A percentile compares a stretch with the other conserved stretches of the same genome.
phyloP scores from a whole-genome alignment of 2,888 invertebrate genomes.

The Scaptodrosophila latifasciaeformis region DNA sequence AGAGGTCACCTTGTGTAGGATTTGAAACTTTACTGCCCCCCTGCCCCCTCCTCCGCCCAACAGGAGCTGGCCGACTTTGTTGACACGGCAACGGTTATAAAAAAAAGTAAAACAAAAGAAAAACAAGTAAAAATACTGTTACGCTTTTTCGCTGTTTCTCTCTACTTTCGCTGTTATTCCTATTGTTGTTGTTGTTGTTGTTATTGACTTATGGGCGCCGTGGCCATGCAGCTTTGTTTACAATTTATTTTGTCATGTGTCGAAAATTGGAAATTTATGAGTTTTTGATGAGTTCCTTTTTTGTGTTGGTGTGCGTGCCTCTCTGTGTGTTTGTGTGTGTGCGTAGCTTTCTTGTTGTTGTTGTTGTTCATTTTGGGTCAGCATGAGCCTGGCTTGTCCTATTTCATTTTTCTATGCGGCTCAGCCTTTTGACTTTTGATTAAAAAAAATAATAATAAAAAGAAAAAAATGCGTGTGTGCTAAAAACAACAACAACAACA shows the following conservation, averaged over 20 bases:
- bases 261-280: slow-evolving; percentile 71
- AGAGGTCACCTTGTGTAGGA: no score
- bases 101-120: neutral
- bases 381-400: slow-evolving; percentile 9
- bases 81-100: neutral
- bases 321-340: no score
- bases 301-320: slow-evolving; percentile 9
- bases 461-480: slow-evolving; percentile 58
- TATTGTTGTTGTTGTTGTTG: slow-evolving; percentile 13
- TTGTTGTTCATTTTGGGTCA: slow-evolving; percentile 10
- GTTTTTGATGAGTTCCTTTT: slow-evolving; percentile 69
- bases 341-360: neutral
- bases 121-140: neutral
- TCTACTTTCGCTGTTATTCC: slow-evolving; percentile 8
- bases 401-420: slow-evolving; percentile 44
- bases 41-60: no score
- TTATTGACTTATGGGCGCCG: slow-evolving; percentile 17
- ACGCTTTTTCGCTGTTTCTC: neutral
- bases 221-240: slow-evolving; percentile 47
- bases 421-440: slow-evolving; percentile 63
- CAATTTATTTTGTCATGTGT: slow-evolving; percentile 65
- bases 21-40: no score
- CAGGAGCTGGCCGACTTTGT: no score
- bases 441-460: no score
- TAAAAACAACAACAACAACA: no score